These are phyloP conservation scores for Oceanodroma tethys DNA, from an alignment of 2,113 vertebrate species.

Conservation along the genomic window DNA sequence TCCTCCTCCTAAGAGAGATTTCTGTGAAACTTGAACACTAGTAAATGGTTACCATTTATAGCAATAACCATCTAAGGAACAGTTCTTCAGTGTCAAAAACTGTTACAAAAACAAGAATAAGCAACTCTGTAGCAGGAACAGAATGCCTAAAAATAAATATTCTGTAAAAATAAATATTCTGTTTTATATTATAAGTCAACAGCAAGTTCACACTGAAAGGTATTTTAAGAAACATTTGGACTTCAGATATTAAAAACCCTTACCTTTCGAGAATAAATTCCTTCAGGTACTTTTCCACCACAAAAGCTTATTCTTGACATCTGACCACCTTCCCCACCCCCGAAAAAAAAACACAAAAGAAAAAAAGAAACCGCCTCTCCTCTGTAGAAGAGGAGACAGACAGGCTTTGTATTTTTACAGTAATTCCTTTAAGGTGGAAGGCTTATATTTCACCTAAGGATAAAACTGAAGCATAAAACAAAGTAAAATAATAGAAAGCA, in stretches of 20 bases:
- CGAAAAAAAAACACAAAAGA: not conserved
- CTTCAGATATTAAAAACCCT: not conserved
- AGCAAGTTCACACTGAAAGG: not conserved
- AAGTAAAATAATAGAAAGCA: not conserved
- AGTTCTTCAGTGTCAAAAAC: not conserved
- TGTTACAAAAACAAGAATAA: slow-evolving; percentile 22
- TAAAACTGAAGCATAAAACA: not conserved
- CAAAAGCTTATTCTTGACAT: not conserved
- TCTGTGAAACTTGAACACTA: not conserved
- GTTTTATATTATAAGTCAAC: not conserved
- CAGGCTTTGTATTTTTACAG: not conserved
- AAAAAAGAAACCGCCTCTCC: not conserved
- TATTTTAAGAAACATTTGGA: not conserved
- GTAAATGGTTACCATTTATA: slow-evolving; percentile 37
- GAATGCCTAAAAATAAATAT: not conserved
- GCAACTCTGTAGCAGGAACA: not conserved
- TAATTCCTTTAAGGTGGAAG: not conserved
- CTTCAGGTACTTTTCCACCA: not conserved
- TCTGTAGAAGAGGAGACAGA: not conserved
- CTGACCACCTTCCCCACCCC: not conserved
- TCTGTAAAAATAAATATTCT: not conserved
- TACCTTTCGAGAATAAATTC: not conserved
- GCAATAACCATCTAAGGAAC: not conserved
- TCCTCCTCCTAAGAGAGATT: not conserved
- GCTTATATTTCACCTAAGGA: not conserved